Evolutionary conservation across 2,797 vertebrate genomes (phyloP).

Genomic region (Loris lydekkerianus): DNA sequence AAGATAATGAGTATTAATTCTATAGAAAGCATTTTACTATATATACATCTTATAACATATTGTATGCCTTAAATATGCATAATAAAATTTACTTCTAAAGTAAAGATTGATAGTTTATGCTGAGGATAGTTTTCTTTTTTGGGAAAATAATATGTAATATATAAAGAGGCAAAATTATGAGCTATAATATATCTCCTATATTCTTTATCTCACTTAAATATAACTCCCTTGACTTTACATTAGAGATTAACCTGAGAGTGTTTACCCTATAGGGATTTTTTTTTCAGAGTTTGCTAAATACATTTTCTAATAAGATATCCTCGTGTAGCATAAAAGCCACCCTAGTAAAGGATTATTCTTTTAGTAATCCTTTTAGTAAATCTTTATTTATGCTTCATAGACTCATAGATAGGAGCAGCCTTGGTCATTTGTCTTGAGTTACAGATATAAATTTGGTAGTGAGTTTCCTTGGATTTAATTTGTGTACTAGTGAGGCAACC

Average conservation of each 20-base stretch:
- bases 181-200: background rate
- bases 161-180: constrained; percentile 60
- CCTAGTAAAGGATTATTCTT: constrained; percentile 8
- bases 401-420: background rate
- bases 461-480: constrained; percentile 51
- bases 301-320: constrained; percentile 47
- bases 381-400: constrained; percentile 1
- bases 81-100: background rate
- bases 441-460: constrained; percentile 11
- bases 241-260: constrained; percentile 45
- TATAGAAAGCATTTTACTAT: background rate
- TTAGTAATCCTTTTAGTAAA: background rate
- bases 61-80: background rate
- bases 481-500: background rate
- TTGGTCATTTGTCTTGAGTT: constrained; percentile 50
- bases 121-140: background rate
- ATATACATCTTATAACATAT: background rate
- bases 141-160: background rate
- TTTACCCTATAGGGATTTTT: constrained; percentile 57
- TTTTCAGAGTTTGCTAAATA: constrained; percentile 12
- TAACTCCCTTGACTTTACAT: constrained; percentile 25
- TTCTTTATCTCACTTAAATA: constrained; percentile 62
- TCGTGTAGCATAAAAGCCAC: background rate
- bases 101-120: background rate
- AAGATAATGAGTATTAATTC: background rate